Conservation (phyloP, 2,113 vertebrate species). For the Gasterosteus aculeatus region DNA sequence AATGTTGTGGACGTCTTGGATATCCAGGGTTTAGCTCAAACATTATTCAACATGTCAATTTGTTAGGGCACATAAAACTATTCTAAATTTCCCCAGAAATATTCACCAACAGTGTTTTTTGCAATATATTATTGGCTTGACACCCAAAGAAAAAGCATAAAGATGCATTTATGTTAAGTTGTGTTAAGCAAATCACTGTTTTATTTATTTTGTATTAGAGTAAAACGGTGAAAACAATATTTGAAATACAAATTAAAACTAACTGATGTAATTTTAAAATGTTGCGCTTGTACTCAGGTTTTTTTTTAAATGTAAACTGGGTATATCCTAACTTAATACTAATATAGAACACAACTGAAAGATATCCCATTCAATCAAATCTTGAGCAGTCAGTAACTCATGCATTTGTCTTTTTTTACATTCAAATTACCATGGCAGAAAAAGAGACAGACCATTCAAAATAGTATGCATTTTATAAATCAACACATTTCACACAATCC, state of each 20-base stretch:
- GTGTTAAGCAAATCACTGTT: not conserved
- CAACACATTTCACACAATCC: not conserved
- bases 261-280: too few species aligned
- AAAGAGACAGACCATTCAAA: constrained; percentile 13
- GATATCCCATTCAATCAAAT: not conserved
- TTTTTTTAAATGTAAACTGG: not conserved
- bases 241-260: not conserved
- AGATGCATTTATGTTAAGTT: not conserved
- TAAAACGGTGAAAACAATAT: rapidly evolving
- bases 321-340: not conserved
- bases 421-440: not conserved
- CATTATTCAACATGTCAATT: not conserved
- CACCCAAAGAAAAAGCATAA: not conserved
- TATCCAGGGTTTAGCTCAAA: not conserved
- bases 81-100: not conserved
- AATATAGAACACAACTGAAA: not conserved
- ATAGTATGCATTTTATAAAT: not conserved
- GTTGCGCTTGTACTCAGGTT: too few species aligned
- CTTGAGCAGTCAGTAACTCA: not conserved
- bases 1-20: not conserved
- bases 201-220: not conserved
- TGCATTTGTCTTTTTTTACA: not conserved
- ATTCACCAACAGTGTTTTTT: not conserved
- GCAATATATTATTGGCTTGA: not conserved
- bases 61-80: not conserved